phyloP scores from a whole-genome alignment of 2,888 invertebrate species.

The Spodoptera exigua region DNA sequence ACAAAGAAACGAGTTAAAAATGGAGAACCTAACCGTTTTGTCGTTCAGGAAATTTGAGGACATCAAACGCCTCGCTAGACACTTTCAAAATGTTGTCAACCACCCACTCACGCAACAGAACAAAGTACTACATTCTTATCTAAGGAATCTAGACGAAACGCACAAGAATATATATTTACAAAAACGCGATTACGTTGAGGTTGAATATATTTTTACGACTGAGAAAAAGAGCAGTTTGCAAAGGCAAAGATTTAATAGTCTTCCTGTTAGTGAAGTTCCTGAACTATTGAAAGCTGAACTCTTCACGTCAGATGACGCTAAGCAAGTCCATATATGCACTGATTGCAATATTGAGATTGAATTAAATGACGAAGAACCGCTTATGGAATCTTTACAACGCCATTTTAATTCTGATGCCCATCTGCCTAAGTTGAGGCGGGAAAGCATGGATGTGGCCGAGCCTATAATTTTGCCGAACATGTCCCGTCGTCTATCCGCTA shows the following conservation, averaged over 20 bases:
- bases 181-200: slow-evolving; percentile 80
- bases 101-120: slow-evolving; percentile 77
- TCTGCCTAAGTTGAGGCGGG: slow-evolving; percentile 79
- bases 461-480: slow-evolving; percentile 82
- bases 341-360: slow-evolving; percentile 84
- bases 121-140: slow-evolving; percentile 69
- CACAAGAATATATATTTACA: slow-evolving; percentile 77
- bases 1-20: slow-evolving; percentile 59
- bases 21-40: slow-evolving; percentile 76
- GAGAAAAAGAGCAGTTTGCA: slow-evolving; percentile 84
- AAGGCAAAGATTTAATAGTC: slow-evolving; percentile 83
- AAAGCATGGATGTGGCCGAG: slow-evolving; percentile 83
- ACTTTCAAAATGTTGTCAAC: slow-evolving; percentile 76
- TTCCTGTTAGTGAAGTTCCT: slow-evolving; percentile 84
- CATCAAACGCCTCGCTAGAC: slow-evolving; percentile 77
- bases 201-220: slow-evolving; percentile 85
- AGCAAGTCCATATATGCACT: slow-evolving; percentile 84
- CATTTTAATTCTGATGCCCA: slow-evolving; percentile 82
- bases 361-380: slow-evolving; percentile 80
- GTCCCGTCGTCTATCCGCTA: slow-evolving; percentile 81
- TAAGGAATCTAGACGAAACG: slow-evolving; percentile 74
- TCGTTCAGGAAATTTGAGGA: slow-evolving; percentile 83
- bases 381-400: slow-evolving; percentile 84
- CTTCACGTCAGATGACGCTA: slow-evolving; percentile 73
- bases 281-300: slow-evolving; percentile 82